phyloP scores from a whole-genome alignment of 1,140 invertebrate genomes.

The Parasteatoda tepidariorum region DNA sequence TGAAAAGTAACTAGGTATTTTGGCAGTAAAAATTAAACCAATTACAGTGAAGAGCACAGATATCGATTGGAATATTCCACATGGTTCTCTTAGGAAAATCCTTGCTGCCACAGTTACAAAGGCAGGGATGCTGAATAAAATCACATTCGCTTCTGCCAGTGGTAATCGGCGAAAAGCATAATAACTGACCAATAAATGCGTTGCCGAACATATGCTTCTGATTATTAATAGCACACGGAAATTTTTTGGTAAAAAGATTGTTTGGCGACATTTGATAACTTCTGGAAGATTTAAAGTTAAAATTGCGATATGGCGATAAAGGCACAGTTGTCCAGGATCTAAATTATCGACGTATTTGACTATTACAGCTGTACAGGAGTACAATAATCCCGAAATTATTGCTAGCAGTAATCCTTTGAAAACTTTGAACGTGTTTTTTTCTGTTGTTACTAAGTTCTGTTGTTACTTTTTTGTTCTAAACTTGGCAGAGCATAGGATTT shows the following conservation, averaged over 20 bases:
- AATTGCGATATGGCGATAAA: slow-evolving; percentile 84
- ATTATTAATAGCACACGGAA: slow-evolving; percentile 73
- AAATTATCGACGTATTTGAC: slow-evolving; percentile 83
- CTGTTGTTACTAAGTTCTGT: neutral
- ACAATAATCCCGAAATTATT: slow-evolving; percentile 81
- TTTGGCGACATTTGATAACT: slow-evolving; percentile 80
- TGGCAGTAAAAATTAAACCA: slow-evolving; percentile 87
- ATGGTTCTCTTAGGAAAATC: slow-evolving; percentile 89
- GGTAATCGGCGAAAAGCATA: slow-evolving; percentile 91
- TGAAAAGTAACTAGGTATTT: slow-evolving; percentile 70
- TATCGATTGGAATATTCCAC: slow-evolving; percentile 84
- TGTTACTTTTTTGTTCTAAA: neutral
- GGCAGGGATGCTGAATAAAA: slow-evolving; percentile 90
- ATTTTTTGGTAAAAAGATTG: slow-evolving; percentile 80
- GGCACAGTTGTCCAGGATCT: slow-evolving; percentile 86
- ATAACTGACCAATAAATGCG: slow-evolving; percentile 87
- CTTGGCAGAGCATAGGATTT: neutral
- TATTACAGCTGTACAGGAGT: slow-evolving; percentile 88
- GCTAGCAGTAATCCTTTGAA: slow-evolving; percentile 53
- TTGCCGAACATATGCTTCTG: slow-evolving; percentile 84
- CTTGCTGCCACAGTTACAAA: slow-evolving; percentile 92
- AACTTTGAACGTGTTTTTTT: slow-evolving; percentile 7
- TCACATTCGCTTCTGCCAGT: slow-evolving; percentile 87
- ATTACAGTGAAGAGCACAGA: slow-evolving; percentile 84
- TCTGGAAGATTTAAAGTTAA: slow-evolving; percentile 85